Evolutionary conservation across 2,797 vertebrate genomes (phyloP), one percentile per base, ranked within the genome.

Genomic region (Enteromius treurensis): DNA sequence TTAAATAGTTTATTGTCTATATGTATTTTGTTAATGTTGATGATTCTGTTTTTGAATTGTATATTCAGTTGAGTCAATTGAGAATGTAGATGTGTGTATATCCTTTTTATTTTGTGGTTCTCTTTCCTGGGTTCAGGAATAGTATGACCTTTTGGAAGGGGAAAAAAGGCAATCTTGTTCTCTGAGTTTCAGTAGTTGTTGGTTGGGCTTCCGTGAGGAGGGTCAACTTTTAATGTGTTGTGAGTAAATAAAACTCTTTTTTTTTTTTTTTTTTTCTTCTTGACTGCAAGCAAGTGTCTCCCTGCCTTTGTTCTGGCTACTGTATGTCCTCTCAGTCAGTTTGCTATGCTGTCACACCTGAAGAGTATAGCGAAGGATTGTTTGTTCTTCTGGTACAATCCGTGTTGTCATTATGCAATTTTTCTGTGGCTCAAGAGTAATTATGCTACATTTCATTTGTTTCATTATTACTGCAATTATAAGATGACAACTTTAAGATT

Each of bases 401-500:
- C 8, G 9, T 74, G 5, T 74, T 74, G 2, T n/a, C 19, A 74
- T 74, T 19, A 74, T 55, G 5, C 8, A n/a, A n/a, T 74, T 34
- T 55, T 74, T 6, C 15, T n/a, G 17, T 75, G 29, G 11, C 3
- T 75, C 3, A 23, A 42, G 6, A 60, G 55, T n/a, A 60, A 17
- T 60, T 76, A 15, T 37, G 19, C 51, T 40, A 32, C 0, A 0
- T 76, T 76, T 17, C 53, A n/a, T 74, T 75, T 5, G 47, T 15
- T 34, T 55, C 21, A 58, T 40, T 40, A 75, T 75, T 58, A 58
- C 32, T n/a, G 51, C 11, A 40, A 75, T 75, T 75, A 75, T 37
- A 21, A 75, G 32, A 75, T 75, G 29, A 55, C 10, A 74, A 34
- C 3, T 45, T 3, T 32, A 47, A 51, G 45, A 32, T 51, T 73